Percentiles rank a stretch among this genome's conserved stretches.
Conservation (phyloP, 2,888 invertebrate genomes). For the Drosophila mulleri region DNA sequence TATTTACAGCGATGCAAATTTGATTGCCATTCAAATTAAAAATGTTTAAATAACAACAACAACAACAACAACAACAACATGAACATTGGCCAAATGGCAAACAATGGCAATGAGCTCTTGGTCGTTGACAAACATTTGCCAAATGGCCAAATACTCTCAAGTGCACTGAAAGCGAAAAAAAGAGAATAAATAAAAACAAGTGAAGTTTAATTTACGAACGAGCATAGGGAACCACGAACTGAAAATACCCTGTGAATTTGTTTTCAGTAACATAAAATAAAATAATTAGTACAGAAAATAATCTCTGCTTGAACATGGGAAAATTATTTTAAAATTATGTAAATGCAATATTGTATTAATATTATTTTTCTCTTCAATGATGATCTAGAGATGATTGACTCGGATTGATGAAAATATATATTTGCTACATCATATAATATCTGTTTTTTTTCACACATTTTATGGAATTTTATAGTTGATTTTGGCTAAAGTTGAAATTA, state of each 20-base stretch:
- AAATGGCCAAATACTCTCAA: constrained; percentile 61
- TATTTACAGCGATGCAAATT: constrained; percentile 76
- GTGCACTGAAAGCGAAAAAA: constrained; percentile 9
- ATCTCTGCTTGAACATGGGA: too few relatives aligned
- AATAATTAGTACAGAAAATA: too few relatives aligned
- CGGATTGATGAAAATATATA: too few relatives aligned
- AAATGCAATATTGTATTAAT: too few relatives aligned
- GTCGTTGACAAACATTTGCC: constrained; percentile 69
- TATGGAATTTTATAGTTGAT: too few relatives aligned
- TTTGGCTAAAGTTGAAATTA: too few relatives aligned
- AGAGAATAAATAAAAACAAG: constrained; percentile 10
- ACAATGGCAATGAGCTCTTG: constrained; percentile 68
- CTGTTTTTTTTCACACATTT: too few relatives aligned
- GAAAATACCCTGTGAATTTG: not conserved
- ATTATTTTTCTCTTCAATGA: too few relatives aligned
- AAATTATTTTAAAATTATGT: too few relatives aligned
- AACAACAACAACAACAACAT: constrained; percentile 8
- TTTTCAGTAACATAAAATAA: too few relatives aligned
- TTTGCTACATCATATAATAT: too few relatives aligned
- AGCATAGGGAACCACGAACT: not conserved
- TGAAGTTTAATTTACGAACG: not conserved
- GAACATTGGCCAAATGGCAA: constrained; percentile 54
- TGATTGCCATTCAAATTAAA: constrained; percentile 70
- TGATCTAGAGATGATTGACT: too few relatives aligned
- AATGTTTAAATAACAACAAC: constrained; percentile 46